phyloP scores from a whole-genome alignment of 2,113 vertebrate species.

The Pungitius pungitius region DNA sequence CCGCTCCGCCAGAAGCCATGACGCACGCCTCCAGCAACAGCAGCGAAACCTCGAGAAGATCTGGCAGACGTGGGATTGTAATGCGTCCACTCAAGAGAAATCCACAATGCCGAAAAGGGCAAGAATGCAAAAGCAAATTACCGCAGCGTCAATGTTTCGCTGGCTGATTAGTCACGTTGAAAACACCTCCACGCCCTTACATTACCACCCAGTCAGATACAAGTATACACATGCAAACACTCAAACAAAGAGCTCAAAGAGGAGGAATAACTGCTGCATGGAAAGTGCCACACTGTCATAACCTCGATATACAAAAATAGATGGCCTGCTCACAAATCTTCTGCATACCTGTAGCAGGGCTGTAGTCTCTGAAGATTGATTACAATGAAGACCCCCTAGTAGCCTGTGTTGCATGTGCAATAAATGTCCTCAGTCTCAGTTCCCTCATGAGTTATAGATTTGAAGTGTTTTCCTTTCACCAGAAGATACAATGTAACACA shows the following conservation, averaged over 20 bases:
- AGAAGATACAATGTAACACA: slow-evolving; percentile 13
- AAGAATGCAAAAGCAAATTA: not conserved
- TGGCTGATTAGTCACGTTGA: slow-evolving; percentile 41
- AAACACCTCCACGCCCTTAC: slow-evolving; percentile 46
- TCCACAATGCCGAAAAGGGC: not conserved
- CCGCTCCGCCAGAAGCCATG: slow-evolving; percentile 72
- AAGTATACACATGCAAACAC: slow-evolving; percentile 54
- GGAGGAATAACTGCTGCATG: not conserved
- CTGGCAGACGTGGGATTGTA: not conserved
- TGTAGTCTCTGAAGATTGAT: slow-evolving; percentile 16
- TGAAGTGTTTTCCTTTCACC: slow-evolving; percentile 2
- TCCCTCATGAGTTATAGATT: not conserved
- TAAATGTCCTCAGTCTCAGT: slow-evolving; percentile 22
- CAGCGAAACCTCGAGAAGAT: slow-evolving; percentile 2
- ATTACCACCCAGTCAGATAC: slow-evolving; percentile 27
- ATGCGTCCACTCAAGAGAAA: not conserved
- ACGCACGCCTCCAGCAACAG: not conserved
- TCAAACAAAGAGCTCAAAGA: slow-evolving; percentile 26
- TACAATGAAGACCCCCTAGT: not conserved
- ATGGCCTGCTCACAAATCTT: slow-evolving; percentile 18
- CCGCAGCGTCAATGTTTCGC: not conserved
- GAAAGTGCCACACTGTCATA: slow-evolving; percentile 1
- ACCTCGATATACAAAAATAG: slow-evolving; percentile 22
- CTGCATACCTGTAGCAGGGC: slow-evolving; percentile 52
- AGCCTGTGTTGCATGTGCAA: not conserved